Conservation (phyloP, 2,888 invertebrate genomes). For the Ephialtes manifestator region DNA sequence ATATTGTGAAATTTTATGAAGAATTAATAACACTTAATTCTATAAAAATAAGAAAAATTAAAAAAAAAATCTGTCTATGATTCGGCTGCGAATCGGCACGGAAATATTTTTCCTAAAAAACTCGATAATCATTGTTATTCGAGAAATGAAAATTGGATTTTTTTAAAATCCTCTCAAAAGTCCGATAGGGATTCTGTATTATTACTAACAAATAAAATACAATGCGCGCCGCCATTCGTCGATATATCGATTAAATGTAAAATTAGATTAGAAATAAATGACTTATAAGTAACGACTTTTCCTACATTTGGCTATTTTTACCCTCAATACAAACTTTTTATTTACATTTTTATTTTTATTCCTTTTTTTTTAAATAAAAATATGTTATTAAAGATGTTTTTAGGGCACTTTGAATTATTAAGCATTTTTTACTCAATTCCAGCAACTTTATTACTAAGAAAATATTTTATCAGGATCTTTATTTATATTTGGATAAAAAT, state of each 20-base stretch:
- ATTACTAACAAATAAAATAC: slow-evolving; percentile 18
- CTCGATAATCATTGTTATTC: neutral
- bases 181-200: slow-evolving; percentile 23
- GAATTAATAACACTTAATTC: slow-evolving; percentile 20
- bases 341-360: neutral
- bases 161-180: neutral
- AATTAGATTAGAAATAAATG: slow-evolving; percentile 63
- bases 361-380: neutral
- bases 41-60: slow-evolving; percentile 6
- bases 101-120: slow-evolving; percentile 6
- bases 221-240: slow-evolving; percentile 32
- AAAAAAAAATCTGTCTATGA: neutral
- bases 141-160: neutral
- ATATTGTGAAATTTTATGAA: slow-evolving; percentile 2
- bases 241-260: slow-evolving; percentile 48
- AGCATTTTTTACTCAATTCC: too few relatives aligned
- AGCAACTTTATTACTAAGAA: too few relatives aligned
- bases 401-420: too few relatives aligned
- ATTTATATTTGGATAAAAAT: too few relatives aligned
- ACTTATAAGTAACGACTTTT: slow-evolving; percentile 39
- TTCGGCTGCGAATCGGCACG: neutral
- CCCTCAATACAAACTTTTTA: slow-evolving; percentile 11
- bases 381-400: too few relatives aligned
- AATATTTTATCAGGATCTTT: too few relatives aligned
- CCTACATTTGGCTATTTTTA: slow-evolving; percentile 28